Conservation (phyloP, 2,888 invertebrate genomes). For the Eremobia ochroleuca region DNA sequence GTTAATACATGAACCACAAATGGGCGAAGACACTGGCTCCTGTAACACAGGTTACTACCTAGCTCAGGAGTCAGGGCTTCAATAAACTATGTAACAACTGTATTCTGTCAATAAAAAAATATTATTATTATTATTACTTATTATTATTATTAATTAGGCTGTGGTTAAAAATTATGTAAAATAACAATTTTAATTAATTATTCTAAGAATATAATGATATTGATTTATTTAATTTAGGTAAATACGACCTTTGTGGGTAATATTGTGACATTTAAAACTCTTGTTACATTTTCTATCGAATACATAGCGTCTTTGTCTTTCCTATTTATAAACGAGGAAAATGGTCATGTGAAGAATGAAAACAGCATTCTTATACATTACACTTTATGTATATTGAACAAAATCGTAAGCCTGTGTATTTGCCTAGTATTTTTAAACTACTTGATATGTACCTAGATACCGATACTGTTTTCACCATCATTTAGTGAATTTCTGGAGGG, state of each 20-base stretch:
- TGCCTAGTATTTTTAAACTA: background rate
- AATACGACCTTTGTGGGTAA: constrained; percentile 1
- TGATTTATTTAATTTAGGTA: background rate
- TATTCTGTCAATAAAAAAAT: no score
- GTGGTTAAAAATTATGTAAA: background rate
- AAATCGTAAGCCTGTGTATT: background rate
- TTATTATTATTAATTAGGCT: no score
- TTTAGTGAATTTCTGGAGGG: background rate
- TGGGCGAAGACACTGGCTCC: no score
- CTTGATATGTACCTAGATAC: background rate
- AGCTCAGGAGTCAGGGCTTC: no score
- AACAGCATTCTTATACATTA: background rate
- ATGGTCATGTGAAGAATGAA: background rate
- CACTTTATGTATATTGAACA: background rate
- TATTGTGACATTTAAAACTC: background rate
- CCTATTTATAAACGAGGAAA: background rate
- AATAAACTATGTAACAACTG: no score
- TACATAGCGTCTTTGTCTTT: background rate
- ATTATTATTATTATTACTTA: no score
- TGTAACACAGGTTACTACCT: no score
- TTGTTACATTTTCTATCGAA: background rate
- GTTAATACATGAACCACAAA: no score
- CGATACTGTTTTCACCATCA: background rate
- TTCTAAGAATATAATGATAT: background rate
- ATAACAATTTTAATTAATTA: background rate